Evolutionary conservation across 2,797 vertebrate species (phyloP), one percentile per base, ranked within the genome.

Genomic region (Esox lucius): DNA sequence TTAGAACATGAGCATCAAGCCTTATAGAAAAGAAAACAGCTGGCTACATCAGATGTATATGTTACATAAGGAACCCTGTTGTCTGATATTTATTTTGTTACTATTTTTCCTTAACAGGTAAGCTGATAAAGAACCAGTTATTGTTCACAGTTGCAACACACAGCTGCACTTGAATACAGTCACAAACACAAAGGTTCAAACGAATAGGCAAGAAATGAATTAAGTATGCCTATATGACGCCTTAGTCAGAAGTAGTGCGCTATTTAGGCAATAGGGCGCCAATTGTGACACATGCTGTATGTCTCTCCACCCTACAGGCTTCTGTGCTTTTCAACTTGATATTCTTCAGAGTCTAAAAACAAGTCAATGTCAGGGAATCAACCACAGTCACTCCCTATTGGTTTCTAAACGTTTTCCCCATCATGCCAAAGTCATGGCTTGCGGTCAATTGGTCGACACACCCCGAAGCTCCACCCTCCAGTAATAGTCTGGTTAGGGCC

Each of bases 351-450:
- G 4, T 24, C 35, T 24, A n/a, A 68, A 39, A 68, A 19, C 67
- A 46, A 69, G 42, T 71, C 62, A 75, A 31, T 82, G 68, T 78
- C 81, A 78, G 12, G 49, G 42, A 75, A 16, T 59, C 19, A 33
- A 61, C 56, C 56, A 61, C 49, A 5, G 80, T 71, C 73, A 28
- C 73, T 2, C 77, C 75, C 22, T 31, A 24, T 12, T 59, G 79
- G 68, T 75, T 73, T 72, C 67, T 75, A 11, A 46, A 59, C n/a
- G 70, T 35, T 17, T 4, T 61, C 65, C 75, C 84, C 82, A 80
- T 78, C 77, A 81, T 80, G 79, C 80, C 46, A 77, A 80, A 75
- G 59, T 75, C 51, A 68, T n/a, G 62, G 12, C 53, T 79, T 75
- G 84, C 0, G 78, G 84, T 77, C 13, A 64, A 72, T 26, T 35